Conservation (phyloP, 2,113 vertebrate species). For the Excalfactoria chinensis region DNA sequence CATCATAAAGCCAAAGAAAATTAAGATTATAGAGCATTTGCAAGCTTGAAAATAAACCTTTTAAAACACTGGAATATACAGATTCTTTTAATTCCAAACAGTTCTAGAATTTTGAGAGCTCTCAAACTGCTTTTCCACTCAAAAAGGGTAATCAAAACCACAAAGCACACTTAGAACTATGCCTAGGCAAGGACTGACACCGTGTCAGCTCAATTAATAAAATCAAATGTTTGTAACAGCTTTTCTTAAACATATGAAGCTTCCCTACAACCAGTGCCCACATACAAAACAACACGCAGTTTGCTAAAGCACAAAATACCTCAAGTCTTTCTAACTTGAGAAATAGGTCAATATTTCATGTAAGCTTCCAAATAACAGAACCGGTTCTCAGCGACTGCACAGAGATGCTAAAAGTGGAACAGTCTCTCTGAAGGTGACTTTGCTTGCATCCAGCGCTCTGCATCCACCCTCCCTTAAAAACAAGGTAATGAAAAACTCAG, state of each 20-base stretch:
- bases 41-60: slow-evolving; percentile 54
- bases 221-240: not conserved
- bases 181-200: slow-evolving; percentile 61
- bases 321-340: not conserved
- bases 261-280: slow-evolving; percentile 40
- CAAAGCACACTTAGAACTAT: slow-evolving; percentile 39
- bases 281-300: not conserved
- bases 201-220: slow-evolving; percentile 32
- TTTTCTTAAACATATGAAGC: slow-evolving; percentile 33
- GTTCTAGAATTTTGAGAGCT: slow-evolving; percentile 63
- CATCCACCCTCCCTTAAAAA: slow-evolving; percentile 8
- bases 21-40: slow-evolving; percentile 58
- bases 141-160: slow-evolving; percentile 64
- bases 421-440: not conserved
- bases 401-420: not conserved
- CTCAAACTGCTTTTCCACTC: slow-evolving; percentile 72
- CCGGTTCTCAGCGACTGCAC: not conserved
- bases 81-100: slow-evolving; percentile 69
- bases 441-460: not conserved
- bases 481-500: not conserved
- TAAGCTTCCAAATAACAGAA: not conserved
- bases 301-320: not conserved
- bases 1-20: slow-evolving; percentile 62
- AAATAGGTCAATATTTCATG: not conserved
- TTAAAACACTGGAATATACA: slow-evolving; percentile 47